Percentiles rank a stretch among this genome's conserved stretches.
phyloP scores from a whole-genome alignment of 2,888 invertebrate genomes.

The Tipula lateralis region DNA sequence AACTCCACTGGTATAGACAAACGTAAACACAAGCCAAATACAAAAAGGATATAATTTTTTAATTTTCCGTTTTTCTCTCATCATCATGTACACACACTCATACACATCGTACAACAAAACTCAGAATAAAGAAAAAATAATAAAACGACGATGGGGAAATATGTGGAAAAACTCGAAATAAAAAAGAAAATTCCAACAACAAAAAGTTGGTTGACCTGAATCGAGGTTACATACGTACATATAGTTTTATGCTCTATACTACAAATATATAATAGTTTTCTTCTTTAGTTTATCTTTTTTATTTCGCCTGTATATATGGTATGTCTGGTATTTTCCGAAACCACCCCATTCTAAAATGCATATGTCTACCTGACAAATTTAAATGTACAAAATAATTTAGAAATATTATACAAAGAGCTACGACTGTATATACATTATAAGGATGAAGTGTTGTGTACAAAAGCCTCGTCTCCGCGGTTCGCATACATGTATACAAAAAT shows the following conservation, averaged over 20 bases:
- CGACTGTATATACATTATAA: not conserved
- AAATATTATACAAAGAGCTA: not conserved
- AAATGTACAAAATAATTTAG: not conserved
- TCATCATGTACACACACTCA: not conserved
- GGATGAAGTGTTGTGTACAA: not conserved
- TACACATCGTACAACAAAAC: not conserved
- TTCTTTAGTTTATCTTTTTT: no score
- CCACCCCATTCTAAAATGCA: not conserved
- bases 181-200: not conserved
- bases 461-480: not conserved
- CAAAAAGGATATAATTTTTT: not conserved
- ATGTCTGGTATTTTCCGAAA: not conserved
- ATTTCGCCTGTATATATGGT: not conserved
- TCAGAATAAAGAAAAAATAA: not conserved
- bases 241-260: not conserved
- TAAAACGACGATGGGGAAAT: not conserved
- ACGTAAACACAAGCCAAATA: not conserved
- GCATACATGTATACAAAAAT: not conserved
- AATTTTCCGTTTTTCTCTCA: not conserved
- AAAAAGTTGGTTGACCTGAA: slow-evolving; percentile 19
- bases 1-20: not conserved
- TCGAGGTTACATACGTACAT: not conserved
- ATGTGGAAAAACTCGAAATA: not conserved
- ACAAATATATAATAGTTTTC: not conserved
- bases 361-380: not conserved